phyloP scores from a whole-genome alignment of 2,113 vertebrate genomes.

The Bubo blakistoni region DNA sequence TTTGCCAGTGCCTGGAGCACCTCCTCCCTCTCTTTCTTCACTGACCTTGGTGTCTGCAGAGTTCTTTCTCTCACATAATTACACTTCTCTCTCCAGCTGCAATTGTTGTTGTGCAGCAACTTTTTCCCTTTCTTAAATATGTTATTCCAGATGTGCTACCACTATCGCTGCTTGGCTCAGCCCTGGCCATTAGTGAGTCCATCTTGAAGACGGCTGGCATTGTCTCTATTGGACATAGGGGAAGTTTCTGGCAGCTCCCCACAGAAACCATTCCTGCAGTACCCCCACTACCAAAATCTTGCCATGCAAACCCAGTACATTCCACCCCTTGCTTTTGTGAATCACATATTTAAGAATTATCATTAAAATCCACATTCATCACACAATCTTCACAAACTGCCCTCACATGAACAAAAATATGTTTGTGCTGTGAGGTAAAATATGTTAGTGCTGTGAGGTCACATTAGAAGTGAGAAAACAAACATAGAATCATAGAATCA shows the following conservation, averaged over 20 bases:
- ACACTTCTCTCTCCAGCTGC: background rate
- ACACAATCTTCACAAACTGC: background rate
- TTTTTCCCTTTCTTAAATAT: background rate
- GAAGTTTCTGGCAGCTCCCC: background rate
- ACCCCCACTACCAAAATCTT: background rate
- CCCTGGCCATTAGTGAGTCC: background rate
- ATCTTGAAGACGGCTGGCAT: too few relatives aligned
- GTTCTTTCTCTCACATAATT: background rate
- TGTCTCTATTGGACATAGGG: background rate
- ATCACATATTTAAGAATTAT: background rate
- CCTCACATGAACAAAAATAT: background rate
- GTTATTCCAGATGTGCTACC: background rate
- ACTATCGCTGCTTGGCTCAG: rapidly evolving
- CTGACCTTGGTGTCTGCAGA: background rate
- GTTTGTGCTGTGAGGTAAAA: too few relatives aligned
- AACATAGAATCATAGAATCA: too few relatives aligned
- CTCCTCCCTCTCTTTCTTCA: background rate
- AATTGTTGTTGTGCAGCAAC: too few relatives aligned
- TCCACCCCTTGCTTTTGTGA: background rate
- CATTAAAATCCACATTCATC: background rate
- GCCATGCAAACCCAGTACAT: background rate
- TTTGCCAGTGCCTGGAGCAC: background rate
- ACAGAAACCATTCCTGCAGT: background rate
- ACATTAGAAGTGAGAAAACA: too few relatives aligned
- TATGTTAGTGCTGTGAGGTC: too few relatives aligned